phyloP scores from a whole-genome alignment of 2,113 vertebrate species.

The Cyrtonyx montezumae region DNA sequence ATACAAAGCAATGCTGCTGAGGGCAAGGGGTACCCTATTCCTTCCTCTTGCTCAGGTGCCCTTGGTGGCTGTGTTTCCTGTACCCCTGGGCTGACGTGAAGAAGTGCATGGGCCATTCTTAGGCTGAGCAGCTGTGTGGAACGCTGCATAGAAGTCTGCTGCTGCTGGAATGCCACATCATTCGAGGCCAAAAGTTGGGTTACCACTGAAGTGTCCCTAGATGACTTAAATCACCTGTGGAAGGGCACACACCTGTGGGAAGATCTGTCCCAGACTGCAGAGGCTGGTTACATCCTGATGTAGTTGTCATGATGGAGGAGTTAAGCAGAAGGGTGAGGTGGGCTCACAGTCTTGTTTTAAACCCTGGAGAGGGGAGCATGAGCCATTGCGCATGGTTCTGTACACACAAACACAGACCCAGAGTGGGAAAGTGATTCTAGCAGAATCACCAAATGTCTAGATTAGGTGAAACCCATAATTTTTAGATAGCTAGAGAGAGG shows the following conservation, averaged over 20 bases:
- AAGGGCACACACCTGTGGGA: not conserved
- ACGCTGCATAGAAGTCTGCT: not conserved
- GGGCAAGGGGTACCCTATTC: rapidly evolving
- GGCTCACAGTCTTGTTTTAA: not conserved
- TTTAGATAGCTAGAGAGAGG: not conserved
- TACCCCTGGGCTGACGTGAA: not conserved
- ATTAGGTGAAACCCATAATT: not conserved
- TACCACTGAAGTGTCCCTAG: not conserved
- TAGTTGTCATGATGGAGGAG: not conserved
- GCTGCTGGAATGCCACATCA: not conserved
- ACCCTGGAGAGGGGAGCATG: not conserved
- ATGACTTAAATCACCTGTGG: not conserved
- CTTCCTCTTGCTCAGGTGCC: rapidly evolving
- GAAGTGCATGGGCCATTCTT: not conserved
- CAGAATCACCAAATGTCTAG: not conserved
- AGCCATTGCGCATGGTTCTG: not conserved
- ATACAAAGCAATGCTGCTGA: not conserved
- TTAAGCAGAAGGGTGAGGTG: not conserved
- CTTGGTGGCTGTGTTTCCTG: too few species aligned
- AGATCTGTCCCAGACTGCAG: not conserved
- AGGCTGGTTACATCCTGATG: not conserved
- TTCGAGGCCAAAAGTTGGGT: not conserved
- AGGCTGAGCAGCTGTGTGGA: not conserved
- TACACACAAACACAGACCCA: rapidly evolving
- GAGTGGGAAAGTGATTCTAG: not conserved